Percentiles rank a stretch among this genome's conserved stretches.
Conservation (phyloP, 2,113 vertebrate species). For the Caranx melampygus region DNA sequence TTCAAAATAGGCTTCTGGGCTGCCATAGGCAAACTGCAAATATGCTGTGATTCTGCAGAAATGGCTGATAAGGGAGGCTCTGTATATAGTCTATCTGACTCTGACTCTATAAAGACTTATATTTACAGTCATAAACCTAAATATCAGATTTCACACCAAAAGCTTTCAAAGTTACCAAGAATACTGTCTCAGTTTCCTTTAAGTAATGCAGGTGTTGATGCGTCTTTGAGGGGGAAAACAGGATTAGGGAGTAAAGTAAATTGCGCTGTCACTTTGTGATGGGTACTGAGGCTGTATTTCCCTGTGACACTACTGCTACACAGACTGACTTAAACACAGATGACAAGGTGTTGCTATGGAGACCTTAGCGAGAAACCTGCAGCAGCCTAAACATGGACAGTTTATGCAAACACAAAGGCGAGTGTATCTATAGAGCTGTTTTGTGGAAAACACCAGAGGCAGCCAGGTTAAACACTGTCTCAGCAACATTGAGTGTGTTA, state of each 20-base stretch:
- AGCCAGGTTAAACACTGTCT: constrained; percentile 48
- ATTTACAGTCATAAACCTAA: constrained; percentile 27
- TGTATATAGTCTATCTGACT: neutral
- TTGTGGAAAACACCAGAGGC: constrained; percentile 49
- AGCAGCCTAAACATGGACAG: constrained; percentile 58
- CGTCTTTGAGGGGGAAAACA: constrained; percentile 54
- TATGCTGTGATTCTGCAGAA: constrained; percentile 35
- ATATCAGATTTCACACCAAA: constrained; percentile 17
- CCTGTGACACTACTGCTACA: constrained; percentile 72
- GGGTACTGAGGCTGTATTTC: constrained; percentile 74
- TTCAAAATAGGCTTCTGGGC: constrained; percentile 37
- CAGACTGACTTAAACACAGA: constrained; percentile 71
- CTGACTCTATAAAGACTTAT: neutral
- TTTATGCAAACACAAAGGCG: constrained; percentile 72
- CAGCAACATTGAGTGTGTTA: neutral
- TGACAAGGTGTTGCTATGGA: constrained; percentile 84
- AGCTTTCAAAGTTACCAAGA: constrained; percentile 26
- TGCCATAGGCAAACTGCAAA: constrained; percentile 43
- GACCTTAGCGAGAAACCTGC: constrained; percentile 71
- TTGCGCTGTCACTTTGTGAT: constrained; percentile 81
- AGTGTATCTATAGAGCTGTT: constrained; percentile 54
- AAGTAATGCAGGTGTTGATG: constrained; percentile 73
- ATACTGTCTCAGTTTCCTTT: constrained; percentile 46
- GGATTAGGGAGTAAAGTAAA: constrained; percentile 79
- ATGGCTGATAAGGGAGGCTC: neutral